Percentiles rank a stretch among this genome's conserved stretches.
phyloP scores from a whole-genome alignment of 2,113 vertebrate species.

The Pollimyrus isidori region DNA sequence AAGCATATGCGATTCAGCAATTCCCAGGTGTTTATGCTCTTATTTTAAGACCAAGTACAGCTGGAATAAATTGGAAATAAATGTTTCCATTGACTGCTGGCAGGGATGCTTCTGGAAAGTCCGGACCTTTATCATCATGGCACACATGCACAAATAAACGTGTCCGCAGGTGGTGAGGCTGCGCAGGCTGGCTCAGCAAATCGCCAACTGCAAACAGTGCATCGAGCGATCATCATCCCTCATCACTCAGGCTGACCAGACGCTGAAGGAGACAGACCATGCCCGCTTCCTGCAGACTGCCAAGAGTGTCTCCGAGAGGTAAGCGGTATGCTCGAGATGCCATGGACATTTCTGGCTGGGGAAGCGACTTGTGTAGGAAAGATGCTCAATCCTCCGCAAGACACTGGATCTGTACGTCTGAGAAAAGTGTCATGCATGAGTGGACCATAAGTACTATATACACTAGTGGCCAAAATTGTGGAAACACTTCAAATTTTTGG shows the following conservation, averaged over 20 bases:
- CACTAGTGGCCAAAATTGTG: neutral
- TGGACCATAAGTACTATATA: neutral
- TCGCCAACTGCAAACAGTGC: slow-evolving; percentile 93
- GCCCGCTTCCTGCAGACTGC: slow-evolving; percentile 91
- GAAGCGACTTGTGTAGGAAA: neutral
- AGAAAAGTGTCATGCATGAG: neutral
- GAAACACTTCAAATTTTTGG: neutral
- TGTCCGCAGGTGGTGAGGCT: slow-evolving; percentile 73
- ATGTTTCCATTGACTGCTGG: neutral
- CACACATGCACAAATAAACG: neutral
- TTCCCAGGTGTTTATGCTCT: neutral
- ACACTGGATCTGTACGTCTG: neutral
- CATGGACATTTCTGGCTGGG: too few relatives aligned
- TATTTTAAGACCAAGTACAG: neutral
- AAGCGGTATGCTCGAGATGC: neutral
- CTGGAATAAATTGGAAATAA: slow-evolving; percentile 5
- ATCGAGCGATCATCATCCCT: slow-evolving; percentile 90
- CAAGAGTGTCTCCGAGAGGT: slow-evolving; percentile 94
- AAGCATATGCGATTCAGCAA: neutral
- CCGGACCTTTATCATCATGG: neutral
- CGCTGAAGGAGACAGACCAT: slow-evolving; percentile 88
- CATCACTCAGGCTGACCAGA: slow-evolving; percentile 90
- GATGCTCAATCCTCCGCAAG: neutral
- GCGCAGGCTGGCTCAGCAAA: slow-evolving; percentile 93
- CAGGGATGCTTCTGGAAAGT: neutral